Conservation (phyloP, 2,797 vertebrate genomes). For the Sphenodon punctatus region DNA sequence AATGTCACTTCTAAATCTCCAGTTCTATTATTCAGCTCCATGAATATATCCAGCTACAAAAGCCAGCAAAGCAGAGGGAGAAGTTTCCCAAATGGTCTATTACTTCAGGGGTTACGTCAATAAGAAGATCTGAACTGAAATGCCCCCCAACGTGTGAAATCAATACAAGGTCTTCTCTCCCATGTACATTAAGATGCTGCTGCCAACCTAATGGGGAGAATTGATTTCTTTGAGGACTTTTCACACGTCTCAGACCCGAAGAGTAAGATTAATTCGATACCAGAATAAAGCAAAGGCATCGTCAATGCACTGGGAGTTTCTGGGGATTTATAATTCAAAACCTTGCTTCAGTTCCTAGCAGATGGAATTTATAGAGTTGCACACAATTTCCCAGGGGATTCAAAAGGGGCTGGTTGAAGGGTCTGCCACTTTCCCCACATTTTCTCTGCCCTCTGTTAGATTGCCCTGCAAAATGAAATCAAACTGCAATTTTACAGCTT, state of each 20-base stretch:
- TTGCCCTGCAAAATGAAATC: neutral
- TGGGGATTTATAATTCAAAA: neutral
- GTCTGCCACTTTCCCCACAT: neutral
- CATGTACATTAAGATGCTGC: neutral
- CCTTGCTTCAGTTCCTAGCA: rapidly evolving
- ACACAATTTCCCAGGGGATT: neutral
- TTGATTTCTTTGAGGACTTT: slow-evolving; percentile 29
- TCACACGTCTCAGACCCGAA: neutral
- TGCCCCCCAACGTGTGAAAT: neutral
- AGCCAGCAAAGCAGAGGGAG: neutral
- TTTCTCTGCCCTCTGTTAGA: neutral
- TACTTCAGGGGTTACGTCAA: neutral
- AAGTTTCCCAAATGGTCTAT: neutral
- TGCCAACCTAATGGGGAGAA: neutral
- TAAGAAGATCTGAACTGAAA: neutral
- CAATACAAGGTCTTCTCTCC: neutral
- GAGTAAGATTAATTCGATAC: slow-evolving; percentile 13
- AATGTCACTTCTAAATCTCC: no score
- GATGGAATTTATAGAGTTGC: neutral
- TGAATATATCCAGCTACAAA: neutral
- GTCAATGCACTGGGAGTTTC: neutral
- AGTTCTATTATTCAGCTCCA: neutral
- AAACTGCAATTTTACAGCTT: neutral
- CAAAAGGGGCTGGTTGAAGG: neutral
- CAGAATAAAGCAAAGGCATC: neutral